phyloP scores from a whole-genome alignment of 1,140 invertebrate genomes.

The Cecropterus lyciades region DNA sequence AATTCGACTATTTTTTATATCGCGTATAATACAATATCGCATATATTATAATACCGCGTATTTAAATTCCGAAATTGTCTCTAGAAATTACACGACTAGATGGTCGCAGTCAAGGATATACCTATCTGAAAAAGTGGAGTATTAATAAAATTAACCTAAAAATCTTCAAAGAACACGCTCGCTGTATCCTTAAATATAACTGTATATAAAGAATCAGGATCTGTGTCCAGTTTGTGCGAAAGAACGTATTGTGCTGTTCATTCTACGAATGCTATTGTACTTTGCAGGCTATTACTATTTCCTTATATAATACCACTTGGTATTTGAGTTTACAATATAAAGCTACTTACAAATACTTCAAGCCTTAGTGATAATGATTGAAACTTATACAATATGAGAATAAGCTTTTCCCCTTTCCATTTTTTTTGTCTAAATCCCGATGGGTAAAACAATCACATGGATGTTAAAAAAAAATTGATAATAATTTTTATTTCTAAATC shows the following conservation, averaged over 20 bases:
- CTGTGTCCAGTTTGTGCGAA: conserved; percentile 36
- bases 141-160: background rate
- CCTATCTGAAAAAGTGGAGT: conserved; percentile 4
- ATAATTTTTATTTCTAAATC: too few species aligned
- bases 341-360: background rate
- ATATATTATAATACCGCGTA: too few species aligned
- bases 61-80: too few species aligned
- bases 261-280: conserved; percentile 68
- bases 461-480: too few species aligned
- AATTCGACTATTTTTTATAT: too few species aligned
- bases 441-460: too few species aligned
- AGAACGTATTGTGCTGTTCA: conserved; percentile 40
- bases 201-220: conserved; percentile 3
- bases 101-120: conserved; percentile 10
- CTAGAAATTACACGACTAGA: too few species aligned
- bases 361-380: too few species aligned
- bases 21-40: too few species aligned
- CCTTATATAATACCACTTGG: conserved; percentile 18
- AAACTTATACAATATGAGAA: too few species aligned
- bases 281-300: conserved; percentile 68
- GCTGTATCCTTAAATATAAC: background rate
- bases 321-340: conserved; percentile 5
- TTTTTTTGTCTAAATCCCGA: too few species aligned
- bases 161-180: background rate
- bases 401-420: too few species aligned